Evolutionary conservation across 2,888 invertebrate species (phyloP), one percentile per base, ranked within the genome.

Genomic region (Amphipyra tragopoginis): DNA sequence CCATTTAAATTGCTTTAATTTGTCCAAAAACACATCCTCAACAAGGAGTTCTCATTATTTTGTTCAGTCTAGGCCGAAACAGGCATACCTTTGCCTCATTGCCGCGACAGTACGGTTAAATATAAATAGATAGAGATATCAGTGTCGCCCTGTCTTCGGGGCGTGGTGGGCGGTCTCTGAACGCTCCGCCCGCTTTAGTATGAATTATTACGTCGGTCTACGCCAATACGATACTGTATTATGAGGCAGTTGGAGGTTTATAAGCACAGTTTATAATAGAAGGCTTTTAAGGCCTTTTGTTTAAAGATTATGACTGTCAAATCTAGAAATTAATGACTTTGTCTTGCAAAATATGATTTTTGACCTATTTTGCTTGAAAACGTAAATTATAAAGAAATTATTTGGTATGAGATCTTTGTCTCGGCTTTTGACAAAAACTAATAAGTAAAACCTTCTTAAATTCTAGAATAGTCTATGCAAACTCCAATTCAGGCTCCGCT

Each of bases 141-240:
- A 54, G 53, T 54, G 13, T 39, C 26, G 54, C 33, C 3, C 8
- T n/a, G 70, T 53, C 55, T 53, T 13, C 44, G 54, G 74, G 52
- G 74, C 70, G 75, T 51, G 5, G 71, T 70, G 71, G 63, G 70
- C 75, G 71, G 48, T 60, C 48, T 48, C 45, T 0, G 0, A 8
- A 33, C 29, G 71, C 70, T 69, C 70, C 70, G 70, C 70, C 70
- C 57, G 70, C 62, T 57, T 51, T 14, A 44, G 26, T 34, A 51
- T 59, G 43, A 70, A 57, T 75, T 69, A 62, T 57, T 29, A 39
- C 42, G 15, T 57, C n/a, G 59, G 40, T 15, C 54, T 59, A 26
- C 43, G 5, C 42, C 43, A 55, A 66, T 50, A 42, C 57, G 10
- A 38, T 38, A 38, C 39, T 26, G 34, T 38, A 49, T 43, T 26